Evolutionary conservation across 1,140 invertebrate species (phyloP), one percentile per base, ranked within the genome.

Genomic region (Zaprionus capensis): DNA sequence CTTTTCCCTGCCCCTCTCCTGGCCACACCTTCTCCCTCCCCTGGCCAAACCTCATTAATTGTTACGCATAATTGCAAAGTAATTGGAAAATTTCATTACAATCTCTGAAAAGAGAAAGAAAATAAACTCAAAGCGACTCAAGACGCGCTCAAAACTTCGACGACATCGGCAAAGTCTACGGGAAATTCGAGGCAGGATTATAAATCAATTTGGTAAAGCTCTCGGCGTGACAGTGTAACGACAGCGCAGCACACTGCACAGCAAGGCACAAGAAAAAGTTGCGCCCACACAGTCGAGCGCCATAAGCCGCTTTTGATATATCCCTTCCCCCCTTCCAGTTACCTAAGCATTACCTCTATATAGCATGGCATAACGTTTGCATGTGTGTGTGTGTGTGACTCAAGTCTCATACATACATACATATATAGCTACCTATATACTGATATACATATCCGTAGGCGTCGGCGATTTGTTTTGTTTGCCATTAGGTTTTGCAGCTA

Each of bases 401-500:
- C 17, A 49, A 22, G 17, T 44, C 12, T 64, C 76, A 78, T 71
- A 69, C 71, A 67, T 56, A 69, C 71, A 67, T 56, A 68, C 57
- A 56, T 56, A 53, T 61, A 59, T 24, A n/a, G 31, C 59, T 58
- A 46, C 49, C 34, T 61, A 64, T 53, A 56, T 56, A 44, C 44
- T 22, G 22, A 49, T 66, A 67, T 75, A 64, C 53, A 53, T 64
- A 57, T 81, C 56, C 61, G 59, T 72, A 71, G 67, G 63, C 63
- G 83, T 80, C 71, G 80, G 82, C 86, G 80, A 87, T 87, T 87
- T 87, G 84, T 88, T 87, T 86, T 87, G 84, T 79, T 88, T 87
- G 83, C 84, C 83, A 87, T 88, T 87, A 86, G 80, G 81, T 71
- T 64, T 66, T 61, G 41, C 49, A 78, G 83, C 83, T 88, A 88